A percentile compares a stretch with the other conserved stretches of the same genome.
Evolutionary conservation across 2,888 invertebrate genomes (phyloP).

Genomic region (Lordiphosa fenestrarum): DNA sequence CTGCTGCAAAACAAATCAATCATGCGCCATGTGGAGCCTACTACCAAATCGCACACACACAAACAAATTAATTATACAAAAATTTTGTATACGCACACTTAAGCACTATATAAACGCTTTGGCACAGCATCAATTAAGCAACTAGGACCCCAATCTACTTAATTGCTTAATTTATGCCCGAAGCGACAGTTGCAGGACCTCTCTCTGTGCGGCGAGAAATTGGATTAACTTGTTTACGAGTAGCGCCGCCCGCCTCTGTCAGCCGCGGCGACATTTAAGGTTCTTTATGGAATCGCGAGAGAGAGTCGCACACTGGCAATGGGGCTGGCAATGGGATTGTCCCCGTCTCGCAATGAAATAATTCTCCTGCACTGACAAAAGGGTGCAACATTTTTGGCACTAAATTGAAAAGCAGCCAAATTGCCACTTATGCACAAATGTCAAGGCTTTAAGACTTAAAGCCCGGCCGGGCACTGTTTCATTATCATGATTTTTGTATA

Average conservation of each 20-base stretch:
- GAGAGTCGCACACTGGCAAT: no score
- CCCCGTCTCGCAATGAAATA: no score
- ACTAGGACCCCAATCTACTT: conserved; percentile 40
- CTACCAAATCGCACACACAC: background rate
- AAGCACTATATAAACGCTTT: conserved; percentile 66
- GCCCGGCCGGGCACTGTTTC: no score
- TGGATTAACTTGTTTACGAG: conserved; percentile 70
- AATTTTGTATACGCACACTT: conserved; percentile 44
- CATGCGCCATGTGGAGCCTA: conserved; percentile 30
- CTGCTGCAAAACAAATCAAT: conserved; percentile 38
- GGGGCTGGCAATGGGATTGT: no score
- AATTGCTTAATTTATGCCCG: conserved; percentile 72
- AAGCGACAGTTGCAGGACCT: conserved; percentile 13
- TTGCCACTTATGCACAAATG: no score
- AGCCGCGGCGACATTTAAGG: background rate
- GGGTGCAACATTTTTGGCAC: no score
- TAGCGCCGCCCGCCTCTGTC: conserved; percentile 15
- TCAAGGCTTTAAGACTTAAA: no score
- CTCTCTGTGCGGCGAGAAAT: conserved; percentile 37
- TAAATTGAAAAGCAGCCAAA: no score
- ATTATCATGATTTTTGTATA: no score
- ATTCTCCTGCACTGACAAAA: no score
- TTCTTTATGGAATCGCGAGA: no score
- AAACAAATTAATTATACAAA: conserved; percentile 31
- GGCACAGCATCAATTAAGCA: conserved; percentile 70